Percentiles rank a stretch among this genome's conserved stretches.
phyloP scores from a whole-genome alignment of 2,797 vertebrate genomes.

The Fistularia tabacaria region DNA sequence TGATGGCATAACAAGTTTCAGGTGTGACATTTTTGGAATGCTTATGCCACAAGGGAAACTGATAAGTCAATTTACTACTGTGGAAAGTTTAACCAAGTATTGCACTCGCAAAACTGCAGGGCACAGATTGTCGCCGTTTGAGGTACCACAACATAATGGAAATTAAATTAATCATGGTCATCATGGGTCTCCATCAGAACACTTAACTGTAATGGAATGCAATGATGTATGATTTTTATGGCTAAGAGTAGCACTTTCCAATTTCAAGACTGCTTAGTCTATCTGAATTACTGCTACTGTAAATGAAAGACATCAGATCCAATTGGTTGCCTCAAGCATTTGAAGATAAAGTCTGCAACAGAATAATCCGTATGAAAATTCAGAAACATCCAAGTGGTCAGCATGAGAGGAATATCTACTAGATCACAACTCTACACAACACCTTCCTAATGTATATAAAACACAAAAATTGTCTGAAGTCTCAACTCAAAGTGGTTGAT shows the following conservation, averaged over 20 bases:
- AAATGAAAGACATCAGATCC: neutral
- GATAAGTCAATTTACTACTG: neutral
- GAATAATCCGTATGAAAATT: too few species aligned
- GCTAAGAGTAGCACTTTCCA: constrained; percentile 9
- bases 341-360: too few species aligned
- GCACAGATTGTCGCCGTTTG: neutral
- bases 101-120: neutral
- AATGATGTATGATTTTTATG: constrained; percentile 29
- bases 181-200: too few species aligned
- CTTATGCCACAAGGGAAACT: neutral
- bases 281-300: neutral
- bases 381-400: too few species aligned
- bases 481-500: too few species aligned
- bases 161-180: neutral
- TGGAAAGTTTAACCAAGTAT: neutral
- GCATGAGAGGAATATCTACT: too few species aligned
- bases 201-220: constrained; percentile 22
- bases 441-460: too few species aligned
- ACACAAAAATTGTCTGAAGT: too few species aligned
- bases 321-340: too few species aligned
- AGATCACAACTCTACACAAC: too few species aligned
- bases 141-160: neutral
- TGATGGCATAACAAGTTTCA: constrained; percentile 44
- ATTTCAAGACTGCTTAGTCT: constrained; percentile 4
- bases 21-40: constrained; percentile 49